These are phyloP conservation scores for Microctonus brassicae DNA, from an alignment of 2,888 invertebrate genomes.

Conservation along the genomic window DNA sequence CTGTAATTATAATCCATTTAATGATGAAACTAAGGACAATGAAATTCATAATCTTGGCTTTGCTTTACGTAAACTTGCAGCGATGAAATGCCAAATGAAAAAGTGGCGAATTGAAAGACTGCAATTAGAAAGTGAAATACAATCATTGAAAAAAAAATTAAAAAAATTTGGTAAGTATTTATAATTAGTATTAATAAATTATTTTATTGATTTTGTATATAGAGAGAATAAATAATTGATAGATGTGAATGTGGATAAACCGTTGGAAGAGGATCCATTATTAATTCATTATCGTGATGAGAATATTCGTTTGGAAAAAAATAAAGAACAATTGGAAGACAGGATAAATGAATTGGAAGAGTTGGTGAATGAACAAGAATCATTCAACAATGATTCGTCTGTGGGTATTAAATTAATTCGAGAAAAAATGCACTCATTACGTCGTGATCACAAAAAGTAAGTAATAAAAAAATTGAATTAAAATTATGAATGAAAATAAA, in stretches of 20 bases:
- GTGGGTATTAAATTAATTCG: conserved; percentile 51
- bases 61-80: conserved; percentile 58
- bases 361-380: conserved; percentile 56
- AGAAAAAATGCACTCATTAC: conserved; percentile 53
- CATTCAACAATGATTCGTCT: conserved; percentile 52
- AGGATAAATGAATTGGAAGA: conserved; percentile 55
- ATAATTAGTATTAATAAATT: background rate
- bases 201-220: background rate
- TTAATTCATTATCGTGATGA: conserved; percentile 58
- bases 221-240: background rate
- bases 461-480: background rate
- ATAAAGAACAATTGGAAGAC: conserved; percentile 57
- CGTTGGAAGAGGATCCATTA: conserved; percentile 59
- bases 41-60: conserved; percentile 60
- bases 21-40: conserved; percentile 54
- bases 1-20: conserved; percentile 59
- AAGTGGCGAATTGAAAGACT: conserved; percentile 62
- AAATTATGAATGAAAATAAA: background rate
- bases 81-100: conserved; percentile 65
- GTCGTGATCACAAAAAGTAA: conserved; percentile 59
- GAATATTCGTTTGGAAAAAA: conserved; percentile 55
- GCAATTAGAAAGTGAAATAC: conserved; percentile 60
- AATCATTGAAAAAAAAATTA: conserved; percentile 52
- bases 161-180: conserved; percentile 53
- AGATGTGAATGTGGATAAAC: conserved; percentile 56